Conservation (phyloP, 2,797 vertebrate species). For the Phalanger gymnotis region DNA sequence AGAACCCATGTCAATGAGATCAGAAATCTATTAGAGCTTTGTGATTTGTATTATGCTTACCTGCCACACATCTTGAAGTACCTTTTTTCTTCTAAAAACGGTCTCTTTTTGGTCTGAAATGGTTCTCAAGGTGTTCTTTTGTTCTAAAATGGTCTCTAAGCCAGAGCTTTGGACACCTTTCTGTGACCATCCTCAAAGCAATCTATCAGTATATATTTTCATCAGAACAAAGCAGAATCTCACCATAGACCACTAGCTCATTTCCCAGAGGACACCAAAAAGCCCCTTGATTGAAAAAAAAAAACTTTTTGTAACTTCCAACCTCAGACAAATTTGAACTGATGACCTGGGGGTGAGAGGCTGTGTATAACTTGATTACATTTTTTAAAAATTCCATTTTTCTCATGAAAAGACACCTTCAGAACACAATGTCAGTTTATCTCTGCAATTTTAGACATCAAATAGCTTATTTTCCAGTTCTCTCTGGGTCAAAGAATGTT, state of each 20-base stretch:
- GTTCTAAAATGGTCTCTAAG: constrained; percentile 2
- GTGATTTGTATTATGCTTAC: not conserved
- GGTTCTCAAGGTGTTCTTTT: not conserved
- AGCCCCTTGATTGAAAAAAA: constrained; percentile 49
- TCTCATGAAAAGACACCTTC: constrained; percentile 76
- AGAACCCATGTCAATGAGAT: not conserved
- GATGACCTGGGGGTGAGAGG: constrained; percentile 77
- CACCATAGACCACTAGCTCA: constrained; percentile 60
- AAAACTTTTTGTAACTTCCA: constrained; percentile 68
- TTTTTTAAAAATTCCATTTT: constrained; percentile 78
- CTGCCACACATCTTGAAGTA: not conserved
- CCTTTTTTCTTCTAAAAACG: not conserved
- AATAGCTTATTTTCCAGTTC: constrained; percentile 69
- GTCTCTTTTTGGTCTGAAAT: not conserved
- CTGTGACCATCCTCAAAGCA: not conserved
- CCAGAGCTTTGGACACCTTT: constrained; percentile 21
- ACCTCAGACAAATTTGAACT: constrained; percentile 70
- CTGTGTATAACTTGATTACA: constrained; percentile 78
- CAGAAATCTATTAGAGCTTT: not conserved
- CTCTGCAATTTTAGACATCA: constrained; percentile 78
- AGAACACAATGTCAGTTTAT: constrained; percentile 73
- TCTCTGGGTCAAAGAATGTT: constrained; percentile 77
- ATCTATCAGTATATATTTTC: not conserved
- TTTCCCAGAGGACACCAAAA: constrained; percentile 51
- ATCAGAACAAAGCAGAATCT: constrained; percentile 50